Evolutionary conservation across 1,140 invertebrate species (phyloP), one percentile per base, ranked within the genome.

Genomic region (Spodoptera litura): DNA sequence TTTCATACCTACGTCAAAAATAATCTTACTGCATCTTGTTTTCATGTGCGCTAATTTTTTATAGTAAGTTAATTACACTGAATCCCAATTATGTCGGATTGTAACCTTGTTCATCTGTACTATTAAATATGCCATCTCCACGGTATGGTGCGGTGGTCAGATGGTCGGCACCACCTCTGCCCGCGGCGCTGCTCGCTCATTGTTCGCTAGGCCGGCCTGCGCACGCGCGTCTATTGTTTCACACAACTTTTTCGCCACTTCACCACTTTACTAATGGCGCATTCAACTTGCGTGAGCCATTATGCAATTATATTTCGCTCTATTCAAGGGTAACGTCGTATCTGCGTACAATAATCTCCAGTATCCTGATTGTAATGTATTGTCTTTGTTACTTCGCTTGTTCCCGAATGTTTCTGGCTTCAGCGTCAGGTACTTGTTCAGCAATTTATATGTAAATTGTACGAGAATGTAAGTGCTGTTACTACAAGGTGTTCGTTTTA

Each of bases 171-270:
- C 77, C 35, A 55, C 53, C 15, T 74, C 55, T 59, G 81, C 83
- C 81, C 76, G 76, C 72, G 82, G 81, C 84, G 72, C 58, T 74
- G 49, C 73, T 55, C 81, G 55, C 70, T 68, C 83, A 85, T 86
- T 84, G 86, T 86, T 81, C 80, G 55, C 35, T 35, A 56, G 53
- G 31, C 66, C 56, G 49, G 66, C 25, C 38, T 73, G 74, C 78
- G 78, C 68, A 66, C 55, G 68, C 52, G 70, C 70, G 64, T 25
- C 81, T 74, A 84, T 86, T 86, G 79, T 85, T 78, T 38, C 53
- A 58, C 44, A 51, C 59, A 75, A 81, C 72, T 79, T 84, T 81
- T 81, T 85, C 81, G 79, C 82, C 85, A 86, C 86, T 75, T 75
- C 80, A 49, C 78, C 80, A 82, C 82, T 80, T 79, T 31, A 59